Base-by-base conservation (phyloP, 2,797 vertebrate species). In the Heteromormyrus szaboi region DNA sequence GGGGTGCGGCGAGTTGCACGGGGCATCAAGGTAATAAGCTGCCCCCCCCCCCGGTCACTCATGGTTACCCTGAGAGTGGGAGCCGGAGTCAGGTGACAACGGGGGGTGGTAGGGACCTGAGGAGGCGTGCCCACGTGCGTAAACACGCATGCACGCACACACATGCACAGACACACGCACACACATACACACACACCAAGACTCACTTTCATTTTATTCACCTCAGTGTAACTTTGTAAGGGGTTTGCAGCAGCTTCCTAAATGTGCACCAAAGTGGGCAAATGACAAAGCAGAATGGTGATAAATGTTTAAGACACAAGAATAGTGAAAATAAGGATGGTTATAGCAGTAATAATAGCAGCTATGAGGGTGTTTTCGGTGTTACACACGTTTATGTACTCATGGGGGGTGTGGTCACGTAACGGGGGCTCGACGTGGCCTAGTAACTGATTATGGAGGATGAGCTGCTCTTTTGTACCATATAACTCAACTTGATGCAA, bases 151-250 rank as follows among this genome's bases (percentile, higher is more conserved):
- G 54, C 62, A 88, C 87, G 17, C 41, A 56, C 37, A 62, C 33
- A 41, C 86, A 76, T 19, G 14, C 72, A 83, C 53, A 22, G 50
- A 76, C 83, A 88, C 84, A 17, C 25, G 11, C 51, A 62, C 46
- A 37, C 33, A 37, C 33, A 37, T 2, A 33, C 33, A 33, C 33
- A 37, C 33, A 37, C 37, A 37, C 3, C 37, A 37, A 37, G 37
- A 37, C 37, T 37, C 46, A 50, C 89, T 87, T 85, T 85, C 83
- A 6, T 56, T 85, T 41, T 87, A 33, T 68, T 84, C 50, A 81
- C 33, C 89, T 88, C 84, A 87, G 91, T 87, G 84, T 65, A 65
- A 65, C 59, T 65, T 25, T 29, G 3, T 65, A 37, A 37, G 37
- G 37, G 37, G 37, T 37, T 37, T 37, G 37, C 37, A 37, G 37